These are phyloP conservation scores for Dione vanillae DNA, from an alignment of 2,888 invertebrate genomes.

Conservation along the genomic window DNA sequence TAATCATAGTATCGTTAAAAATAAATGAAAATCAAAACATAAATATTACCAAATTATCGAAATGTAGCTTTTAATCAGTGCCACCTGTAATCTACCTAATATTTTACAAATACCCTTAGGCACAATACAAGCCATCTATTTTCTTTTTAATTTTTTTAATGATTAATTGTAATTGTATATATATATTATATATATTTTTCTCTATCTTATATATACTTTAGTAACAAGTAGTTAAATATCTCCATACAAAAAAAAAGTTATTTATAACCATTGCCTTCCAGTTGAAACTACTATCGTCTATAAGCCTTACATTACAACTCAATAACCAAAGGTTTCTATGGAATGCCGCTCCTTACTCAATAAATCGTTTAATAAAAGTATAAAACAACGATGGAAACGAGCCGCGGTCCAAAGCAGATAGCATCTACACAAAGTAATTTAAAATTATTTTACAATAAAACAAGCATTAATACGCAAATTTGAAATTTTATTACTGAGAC, in stretches of 20 bases:
- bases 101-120: too few relatives aligned
- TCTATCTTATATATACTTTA: too few relatives aligned
- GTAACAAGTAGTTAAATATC: neutral
- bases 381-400: conserved; percentile 62
- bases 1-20: too few relatives aligned
- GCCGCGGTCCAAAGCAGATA: conserved; percentile 58
- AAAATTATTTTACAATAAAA: conserved; percentile 64
- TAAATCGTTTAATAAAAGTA: conserved; percentile 42
- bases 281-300: neutral
- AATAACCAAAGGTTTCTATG: conserved; percentile 58
- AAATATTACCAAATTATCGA: too few relatives aligned
- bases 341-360: conserved; percentile 59
- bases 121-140: too few relatives aligned
- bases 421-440: conserved; percentile 61
- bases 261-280: neutral
- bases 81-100: too few relatives aligned
- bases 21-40: too few relatives aligned
- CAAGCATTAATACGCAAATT: conserved; percentile 45
- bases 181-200: too few relatives aligned
- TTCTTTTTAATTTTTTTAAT: too few relatives aligned
- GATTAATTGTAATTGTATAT: too few relatives aligned
- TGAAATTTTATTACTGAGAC: conserved; percentile 25
- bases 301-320: conserved; percentile 54
- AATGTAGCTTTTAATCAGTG: too few relatives aligned
- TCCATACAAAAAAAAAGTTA: neutral